A percentile compares a stretch with the other conserved stretches of the same genome.
phyloP scores from a whole-genome alignment of 2,113 vertebrate species.

The Sarotherodon lohbergeri region DNA sequence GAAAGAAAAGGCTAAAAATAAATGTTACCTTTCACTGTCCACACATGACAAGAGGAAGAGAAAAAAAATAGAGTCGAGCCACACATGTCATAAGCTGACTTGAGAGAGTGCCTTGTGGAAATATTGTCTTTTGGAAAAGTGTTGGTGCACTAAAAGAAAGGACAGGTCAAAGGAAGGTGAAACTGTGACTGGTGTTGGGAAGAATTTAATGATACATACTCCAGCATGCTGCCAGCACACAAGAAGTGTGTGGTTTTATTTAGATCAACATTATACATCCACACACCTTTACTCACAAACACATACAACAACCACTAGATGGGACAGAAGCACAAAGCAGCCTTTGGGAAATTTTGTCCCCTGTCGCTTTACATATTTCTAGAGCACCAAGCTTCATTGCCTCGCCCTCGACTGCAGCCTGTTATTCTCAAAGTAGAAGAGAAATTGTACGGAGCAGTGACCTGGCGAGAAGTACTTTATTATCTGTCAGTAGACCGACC shows the following conservation, averaged over 20 bases:
- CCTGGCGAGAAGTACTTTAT: slow-evolving; percentile 14
- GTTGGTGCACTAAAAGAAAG: neutral
- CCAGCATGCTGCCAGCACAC: neutral
- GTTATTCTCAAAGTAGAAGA: neutral
- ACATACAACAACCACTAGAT: neutral
- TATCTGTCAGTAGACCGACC: neutral
- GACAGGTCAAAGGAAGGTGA: slow-evolving; percentile 8
- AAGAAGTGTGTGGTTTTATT: neutral
- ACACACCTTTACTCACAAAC: neutral
- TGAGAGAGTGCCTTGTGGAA: neutral
- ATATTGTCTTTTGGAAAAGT: slow-evolving; percentile 11
- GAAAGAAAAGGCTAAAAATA: slow-evolving; percentile 61
- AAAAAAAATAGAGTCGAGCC: neutral
- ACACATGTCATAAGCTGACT: neutral
- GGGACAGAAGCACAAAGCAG: neutral
- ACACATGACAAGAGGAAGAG: slow-evolving; percentile 3
- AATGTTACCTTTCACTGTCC: slow-evolving; percentile 50
- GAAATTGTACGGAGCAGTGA: neutral
- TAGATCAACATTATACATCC: neutral
- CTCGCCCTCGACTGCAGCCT: neutral
- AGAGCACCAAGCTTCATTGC: neutral
- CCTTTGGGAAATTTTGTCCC: slow-evolving; percentile 30
- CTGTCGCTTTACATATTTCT: slow-evolving; percentile 43
- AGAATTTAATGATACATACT: slow-evolving; percentile 27
- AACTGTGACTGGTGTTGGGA: neutral